These are phyloP conservation scores for Oscheius sp. DNA, from an alignment of 2,888 invertebrate species.

Conservation along the genomic window DNA sequence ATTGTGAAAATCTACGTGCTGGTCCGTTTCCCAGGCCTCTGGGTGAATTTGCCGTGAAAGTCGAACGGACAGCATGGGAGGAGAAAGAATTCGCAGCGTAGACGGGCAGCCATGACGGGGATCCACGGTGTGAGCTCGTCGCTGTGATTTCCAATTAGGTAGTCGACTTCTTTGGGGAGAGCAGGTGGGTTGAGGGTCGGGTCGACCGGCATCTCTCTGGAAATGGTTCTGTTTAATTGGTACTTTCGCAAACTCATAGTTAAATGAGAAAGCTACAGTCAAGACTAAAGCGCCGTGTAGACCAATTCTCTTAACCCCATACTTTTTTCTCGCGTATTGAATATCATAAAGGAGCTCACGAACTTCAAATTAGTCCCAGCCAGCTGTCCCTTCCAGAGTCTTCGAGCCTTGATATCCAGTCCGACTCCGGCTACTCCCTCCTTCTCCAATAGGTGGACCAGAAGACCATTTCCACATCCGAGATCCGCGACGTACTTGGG, in stretches of 20 bases:
- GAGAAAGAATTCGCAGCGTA: constrained; percentile 82
- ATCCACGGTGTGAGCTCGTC: constrained; percentile 99
- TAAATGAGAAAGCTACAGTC: too few species aligned
- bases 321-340: too few species aligned
- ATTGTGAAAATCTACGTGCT: constrained; percentile 12
- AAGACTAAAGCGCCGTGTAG: too few species aligned
- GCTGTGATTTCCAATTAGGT: constrained; percentile 94
- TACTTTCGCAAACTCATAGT: too few species aligned
- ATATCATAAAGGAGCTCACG: too few species aligned
- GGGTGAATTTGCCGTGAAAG: constrained; percentile 84
- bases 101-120: constrained; percentile 88
- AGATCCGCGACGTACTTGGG: constrained; percentile 85
- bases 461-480: constrained; percentile 93
- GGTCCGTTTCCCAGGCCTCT: constrained; percentile 24
- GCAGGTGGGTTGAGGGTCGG: constrained; percentile 45
- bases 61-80: constrained; percentile 95
- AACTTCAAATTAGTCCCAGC: constrained; percentile 40
- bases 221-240: not conserved
- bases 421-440: constrained; percentile 51
- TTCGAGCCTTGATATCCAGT: constrained; percentile 79
- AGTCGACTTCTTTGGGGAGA: constrained; percentile 59
- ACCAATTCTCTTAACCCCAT: too few species aligned
- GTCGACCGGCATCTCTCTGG: constrained; percentile 52
- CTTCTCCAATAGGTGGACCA: constrained; percentile 63
- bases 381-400: constrained; percentile 83